A percentile compares a stretch with the other conserved stretches of the same genome.
phyloP scores from a whole-genome alignment of 2,797 vertebrate genomes.

The Argyrosomus regius region DNA sequence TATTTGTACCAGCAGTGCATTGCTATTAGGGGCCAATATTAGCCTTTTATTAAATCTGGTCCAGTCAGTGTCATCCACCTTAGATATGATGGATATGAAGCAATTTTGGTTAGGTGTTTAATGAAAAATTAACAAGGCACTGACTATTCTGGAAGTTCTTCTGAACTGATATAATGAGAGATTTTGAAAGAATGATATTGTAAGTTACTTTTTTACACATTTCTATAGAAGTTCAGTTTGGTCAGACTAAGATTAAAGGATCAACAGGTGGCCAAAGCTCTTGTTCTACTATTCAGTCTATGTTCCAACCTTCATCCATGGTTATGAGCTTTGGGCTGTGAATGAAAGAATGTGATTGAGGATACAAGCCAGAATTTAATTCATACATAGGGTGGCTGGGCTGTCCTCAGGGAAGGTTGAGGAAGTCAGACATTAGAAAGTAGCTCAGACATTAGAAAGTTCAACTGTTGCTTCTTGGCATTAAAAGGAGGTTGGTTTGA shows the following conservation, averaged over 20 bases:
- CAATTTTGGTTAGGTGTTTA: slow-evolving; percentile 23
- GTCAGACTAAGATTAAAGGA: not conserved
- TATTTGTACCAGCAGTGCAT: slow-evolving; percentile 27
- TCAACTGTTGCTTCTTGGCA: not conserved
- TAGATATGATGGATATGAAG: slow-evolving; percentile 44
- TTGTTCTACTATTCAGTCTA: not conserved
- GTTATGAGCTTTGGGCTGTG: too few species aligned
- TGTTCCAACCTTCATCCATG: too few species aligned
- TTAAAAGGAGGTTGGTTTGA: too few species aligned
- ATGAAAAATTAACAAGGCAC: slow-evolving; percentile 38
- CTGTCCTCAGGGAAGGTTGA: too few species aligned
- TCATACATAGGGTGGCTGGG: too few species aligned
- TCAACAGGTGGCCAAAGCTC: not conserved
- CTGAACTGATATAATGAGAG: slow-evolving; percentile 1
- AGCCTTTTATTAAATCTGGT: slow-evolving; percentile 62
- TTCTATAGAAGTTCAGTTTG: not conserved
- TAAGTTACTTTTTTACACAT: not conserved
- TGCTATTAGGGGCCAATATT: slow-evolving; percentile 50
- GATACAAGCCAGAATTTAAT: too few species aligned
- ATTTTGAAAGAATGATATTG: not conserved
- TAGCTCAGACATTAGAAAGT: not conserved
- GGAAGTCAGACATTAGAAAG: too few species aligned
- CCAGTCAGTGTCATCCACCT: slow-evolving; percentile 36
- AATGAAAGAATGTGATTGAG: too few species aligned
- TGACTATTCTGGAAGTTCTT: slow-evolving; percentile 1